Conservation (phyloP, 2,888 invertebrate species). For the Eudasyphora cyanicolor region DNA sequence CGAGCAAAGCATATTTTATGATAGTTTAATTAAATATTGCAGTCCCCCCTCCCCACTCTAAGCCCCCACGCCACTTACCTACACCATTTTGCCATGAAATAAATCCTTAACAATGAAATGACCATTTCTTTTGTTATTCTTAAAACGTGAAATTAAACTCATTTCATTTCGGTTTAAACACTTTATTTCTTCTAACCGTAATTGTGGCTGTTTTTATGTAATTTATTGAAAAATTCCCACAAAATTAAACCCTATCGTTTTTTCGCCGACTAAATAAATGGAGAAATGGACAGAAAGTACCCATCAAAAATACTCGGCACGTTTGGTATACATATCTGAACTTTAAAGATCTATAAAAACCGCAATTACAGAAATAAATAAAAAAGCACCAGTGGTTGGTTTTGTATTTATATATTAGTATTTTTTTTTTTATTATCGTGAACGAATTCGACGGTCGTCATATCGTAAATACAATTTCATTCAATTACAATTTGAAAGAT, state of each 20-base stretch:
- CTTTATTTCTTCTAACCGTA: constrained; percentile 8
- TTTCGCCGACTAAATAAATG: not conserved
- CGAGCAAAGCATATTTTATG: constrained; percentile 10
- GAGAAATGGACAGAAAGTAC: not conserved
- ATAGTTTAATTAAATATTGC: not conserved
- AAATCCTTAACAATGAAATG: not conserved
- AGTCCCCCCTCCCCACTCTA: not conserved
- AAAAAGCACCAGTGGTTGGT: not conserved
- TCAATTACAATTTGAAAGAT: constrained; percentile 26
- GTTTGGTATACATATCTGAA: constrained; percentile 13
- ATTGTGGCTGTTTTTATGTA: not conserved
- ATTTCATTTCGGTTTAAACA: not conserved
- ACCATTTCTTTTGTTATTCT: not conserved
- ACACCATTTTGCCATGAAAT: no score
- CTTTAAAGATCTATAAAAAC: constrained; percentile 33
- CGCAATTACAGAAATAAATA: constrained; percentile 10
- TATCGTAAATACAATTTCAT: constrained; percentile 15
- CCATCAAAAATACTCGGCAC: constrained; percentile 16
- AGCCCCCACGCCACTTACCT: not conserved
- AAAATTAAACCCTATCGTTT: constrained; percentile 1
- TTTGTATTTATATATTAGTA: no score
- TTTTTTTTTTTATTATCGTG: not conserved
- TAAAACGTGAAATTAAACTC: not conserved
- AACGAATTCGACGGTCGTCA: not conserved
- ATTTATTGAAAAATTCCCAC: constrained; percentile 9